Percentiles rank a stretch among this genome's conserved stretches.
phyloP scores from a whole-genome alignment of 2,888 invertebrate genomes.

The Lamproptera curius region DNA sequence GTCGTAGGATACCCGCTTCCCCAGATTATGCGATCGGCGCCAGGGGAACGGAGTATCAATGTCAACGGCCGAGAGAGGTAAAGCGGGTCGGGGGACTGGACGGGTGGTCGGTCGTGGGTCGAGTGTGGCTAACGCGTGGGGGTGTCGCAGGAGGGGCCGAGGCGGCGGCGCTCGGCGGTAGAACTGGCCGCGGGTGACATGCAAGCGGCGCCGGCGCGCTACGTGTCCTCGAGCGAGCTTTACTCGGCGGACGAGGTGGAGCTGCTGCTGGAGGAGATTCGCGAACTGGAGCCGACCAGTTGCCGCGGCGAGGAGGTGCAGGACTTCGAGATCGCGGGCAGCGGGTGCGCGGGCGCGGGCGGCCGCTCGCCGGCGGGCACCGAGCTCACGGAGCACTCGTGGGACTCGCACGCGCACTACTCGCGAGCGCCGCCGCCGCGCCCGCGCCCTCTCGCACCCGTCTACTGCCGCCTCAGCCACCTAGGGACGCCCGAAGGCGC shows the following conservation, averaged over 20 bases:
- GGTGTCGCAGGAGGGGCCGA: slow-evolving; percentile 49
- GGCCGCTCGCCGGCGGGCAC: slow-evolving; percentile 69
- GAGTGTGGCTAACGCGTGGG: slow-evolving; percentile 44
- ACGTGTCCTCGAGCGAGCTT: slow-evolving; percentile 76
- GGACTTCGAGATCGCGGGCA: slow-evolving; percentile 78
- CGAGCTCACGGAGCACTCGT: slow-evolving; percentile 68
- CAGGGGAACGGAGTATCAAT: slow-evolving; percentile 43
- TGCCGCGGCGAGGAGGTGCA: slow-evolving; percentile 73
- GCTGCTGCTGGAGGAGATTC: slow-evolving; percentile 74
- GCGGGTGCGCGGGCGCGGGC: slow-evolving; percentile 63
- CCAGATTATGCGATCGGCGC: slow-evolving; percentile 51
- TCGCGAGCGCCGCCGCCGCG: slow-evolving; percentile 57
- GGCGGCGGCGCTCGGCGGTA: slow-evolving; percentile 55
- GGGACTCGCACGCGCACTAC: slow-evolving; percentile 76
- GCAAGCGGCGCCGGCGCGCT: slow-evolving; percentile 75
- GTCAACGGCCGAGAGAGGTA: slow-evolving; percentile 51
- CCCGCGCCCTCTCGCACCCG: slow-evolving; percentile 60
- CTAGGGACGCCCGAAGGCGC: slow-evolving; percentile 37
- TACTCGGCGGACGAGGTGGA: slow-evolving; percentile 77
- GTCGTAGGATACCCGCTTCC: slow-evolving; percentile 29
- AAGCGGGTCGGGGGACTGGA: slow-evolving; percentile 13
- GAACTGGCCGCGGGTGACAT: slow-evolving; percentile 60
- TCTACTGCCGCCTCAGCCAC: slow-evolving; percentile 61
- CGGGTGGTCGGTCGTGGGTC: slow-evolving; percentile 21
- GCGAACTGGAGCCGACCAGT: slow-evolving; percentile 74